Evolutionary conservation across 2,888 invertebrate species (phyloP), one percentile per base, ranked within the genome.

Genomic region (Ametastegia equiseti): DNA sequence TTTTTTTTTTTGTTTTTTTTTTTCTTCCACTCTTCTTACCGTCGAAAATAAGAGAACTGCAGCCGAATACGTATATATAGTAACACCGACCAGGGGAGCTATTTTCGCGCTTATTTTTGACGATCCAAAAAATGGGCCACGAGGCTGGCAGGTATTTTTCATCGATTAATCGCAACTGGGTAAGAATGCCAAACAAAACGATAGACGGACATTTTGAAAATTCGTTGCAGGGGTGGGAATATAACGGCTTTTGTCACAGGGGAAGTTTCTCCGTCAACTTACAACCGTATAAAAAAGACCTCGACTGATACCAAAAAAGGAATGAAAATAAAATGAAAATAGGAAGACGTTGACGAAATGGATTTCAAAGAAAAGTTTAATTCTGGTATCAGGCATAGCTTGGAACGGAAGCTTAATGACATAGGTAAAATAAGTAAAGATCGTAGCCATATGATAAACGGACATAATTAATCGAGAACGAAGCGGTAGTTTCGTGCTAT

Each of bases 91-190:
- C 19, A 27, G 30, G 15, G 23, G 9, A 60, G 57, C 27, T 60
- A 60, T 47, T 7, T 54, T 75, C 23, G 50, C 78, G 42, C 42
- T 60, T 78, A 78, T 45, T 78, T n/a, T 78, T 78, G 63, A 60
- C 78, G 78, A 63, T 60, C 63, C 42, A 42, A 63, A 78, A 78
- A 78, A 78, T 60, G 60, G 78, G 78, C 78, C 78, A 78, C 78
- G 42, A 39, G 78, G 63, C 78, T 54, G 45, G 42, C 60, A 45
- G 63, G 60, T n/a, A 47, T 60, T 39, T 42, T 63, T 57, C 30
- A 78, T 78, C 57, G 78, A 78, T 60, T 60, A 54, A 78, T 63
- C 78, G 60, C 39, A n/a, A 15, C 15, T 11, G 30, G 60, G 27
- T 27, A 27, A 60, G 60, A 19, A 60, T 15, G n/a, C 9, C 42